Percentiles rank a stretch among this genome's conserved stretches.
Evolutionary conservation across 2,888 invertebrate species (phyloP).

Genomic region (Tachystola acroxantha): DNA sequence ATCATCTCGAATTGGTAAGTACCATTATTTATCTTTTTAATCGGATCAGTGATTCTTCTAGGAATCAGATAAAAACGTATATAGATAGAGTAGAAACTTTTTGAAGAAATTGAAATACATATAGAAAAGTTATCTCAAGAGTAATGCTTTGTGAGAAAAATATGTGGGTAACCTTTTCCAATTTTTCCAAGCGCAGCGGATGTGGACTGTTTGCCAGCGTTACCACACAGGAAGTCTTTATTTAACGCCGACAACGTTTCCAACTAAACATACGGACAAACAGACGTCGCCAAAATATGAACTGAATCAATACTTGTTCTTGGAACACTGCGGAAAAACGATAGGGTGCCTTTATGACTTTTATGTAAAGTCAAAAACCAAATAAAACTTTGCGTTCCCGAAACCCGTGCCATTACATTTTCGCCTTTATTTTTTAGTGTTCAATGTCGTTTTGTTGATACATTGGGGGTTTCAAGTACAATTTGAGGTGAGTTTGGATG

Average conservation of each 20-base stretch:
- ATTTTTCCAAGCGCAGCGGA: constrained; percentile 23
- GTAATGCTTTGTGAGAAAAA: too few relatives aligned
- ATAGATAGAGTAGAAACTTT: too few relatives aligned
- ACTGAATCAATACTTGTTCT: constrained; percentile 50
- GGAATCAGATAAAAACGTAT: too few relatives aligned
- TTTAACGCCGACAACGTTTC: constrained; percentile 54
- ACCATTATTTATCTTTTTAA: too few relatives aligned
- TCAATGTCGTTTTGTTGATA: background rate
- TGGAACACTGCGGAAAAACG: constrained; percentile 60
- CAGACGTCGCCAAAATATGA: constrained; percentile 46
- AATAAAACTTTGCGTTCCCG: constrained; percentile 12
- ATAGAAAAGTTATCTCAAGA: too few relatives aligned
- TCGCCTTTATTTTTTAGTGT: constrained; percentile 14
- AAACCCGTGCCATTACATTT: constrained; percentile 12
- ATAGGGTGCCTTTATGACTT: constrained; percentile 56
- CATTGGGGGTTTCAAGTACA: background rate
- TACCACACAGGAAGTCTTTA: constrained; percentile 57
- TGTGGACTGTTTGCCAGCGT: constrained; percentile 22
- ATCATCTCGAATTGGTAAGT: too few relatives aligned
- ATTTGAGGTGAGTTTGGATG: constrained; percentile 16
- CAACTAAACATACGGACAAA: constrained; percentile 37
- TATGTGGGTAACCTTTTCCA: constrained; percentile 9
- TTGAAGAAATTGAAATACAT: too few relatives aligned
- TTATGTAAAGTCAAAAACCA: constrained; percentile 26
- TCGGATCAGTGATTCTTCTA: too few relatives aligned